These are phyloP conservation scores for Prionailurus viverrinus DNA, from an alignment of 2,113 vertebrate genomes.

Conservation along the genomic window DNA sequence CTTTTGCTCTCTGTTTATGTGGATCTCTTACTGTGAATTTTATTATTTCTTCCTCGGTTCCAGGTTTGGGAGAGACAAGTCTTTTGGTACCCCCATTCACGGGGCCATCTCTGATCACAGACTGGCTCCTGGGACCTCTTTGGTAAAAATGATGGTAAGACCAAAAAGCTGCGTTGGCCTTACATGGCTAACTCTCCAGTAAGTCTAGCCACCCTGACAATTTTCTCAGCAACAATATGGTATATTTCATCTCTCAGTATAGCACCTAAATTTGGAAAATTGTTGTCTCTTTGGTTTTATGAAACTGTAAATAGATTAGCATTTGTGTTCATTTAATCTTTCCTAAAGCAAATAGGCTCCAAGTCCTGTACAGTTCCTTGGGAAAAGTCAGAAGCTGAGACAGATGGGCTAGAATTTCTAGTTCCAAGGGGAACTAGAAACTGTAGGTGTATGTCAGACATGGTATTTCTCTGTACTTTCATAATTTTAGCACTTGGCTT, in stretches of 20 bases:
- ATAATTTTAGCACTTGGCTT: background rate
- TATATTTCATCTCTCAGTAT: background rate
- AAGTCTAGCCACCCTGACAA: background rate
- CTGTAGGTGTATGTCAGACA: background rate
- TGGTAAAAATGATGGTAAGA: background rate
- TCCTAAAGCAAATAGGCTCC: background rate
- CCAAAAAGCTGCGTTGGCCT: background rate
- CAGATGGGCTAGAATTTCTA: background rate
- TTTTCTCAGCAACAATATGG: background rate
- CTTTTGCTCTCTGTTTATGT: background rate
- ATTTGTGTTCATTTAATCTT: background rate
- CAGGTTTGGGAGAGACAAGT: background rate
- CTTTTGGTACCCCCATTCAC: background rate
- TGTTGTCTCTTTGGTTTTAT: slow-evolving; percentile 14
- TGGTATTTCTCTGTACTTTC: background rate
- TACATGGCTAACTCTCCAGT: background rate
- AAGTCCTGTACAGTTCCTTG: background rate
- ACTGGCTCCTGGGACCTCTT: background rate
- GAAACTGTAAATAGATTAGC: background rate
- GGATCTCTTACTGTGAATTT: background rate
- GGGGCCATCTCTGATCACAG: background rate
- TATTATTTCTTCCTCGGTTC: background rate
- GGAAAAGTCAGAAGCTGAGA: background rate
- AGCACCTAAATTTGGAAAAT: background rate
- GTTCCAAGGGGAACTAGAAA: background rate